Conservation (phyloP, 2,113 vertebrate species). For the Zootoca vivipara region DNA sequence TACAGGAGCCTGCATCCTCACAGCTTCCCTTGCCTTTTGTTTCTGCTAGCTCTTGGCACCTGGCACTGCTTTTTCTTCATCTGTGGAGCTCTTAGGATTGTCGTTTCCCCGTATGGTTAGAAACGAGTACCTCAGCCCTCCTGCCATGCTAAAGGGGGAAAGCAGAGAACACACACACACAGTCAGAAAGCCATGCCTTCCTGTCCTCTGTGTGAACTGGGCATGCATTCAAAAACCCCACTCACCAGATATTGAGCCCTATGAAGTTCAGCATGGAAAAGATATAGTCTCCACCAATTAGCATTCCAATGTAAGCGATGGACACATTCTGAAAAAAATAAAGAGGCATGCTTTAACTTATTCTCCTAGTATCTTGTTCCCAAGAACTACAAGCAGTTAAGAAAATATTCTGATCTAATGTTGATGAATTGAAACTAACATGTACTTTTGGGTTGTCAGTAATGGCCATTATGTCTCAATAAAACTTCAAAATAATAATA, state of each 20-base stretch:
- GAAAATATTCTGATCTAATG: neutral
- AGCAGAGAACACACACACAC: conserved; percentile 11
- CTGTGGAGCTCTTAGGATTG: conserved; percentile 39
- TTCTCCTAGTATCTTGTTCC: neutral
- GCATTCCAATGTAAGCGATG: conserved; percentile 89
- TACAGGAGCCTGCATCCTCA: conserved; percentile 4
- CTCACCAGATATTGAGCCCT: conserved; percentile 94
- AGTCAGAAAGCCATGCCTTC: conserved; percentile 10
- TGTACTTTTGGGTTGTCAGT: neutral
- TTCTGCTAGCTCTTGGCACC: conserved; percentile 60
- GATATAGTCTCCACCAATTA: conserved; percentile 90
- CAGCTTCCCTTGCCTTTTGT: neutral
- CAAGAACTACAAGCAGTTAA: neutral
- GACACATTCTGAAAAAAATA: conserved; percentile 85
- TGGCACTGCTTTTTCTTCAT: conserved; percentile 59
- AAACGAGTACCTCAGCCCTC: conserved; percentile 87
- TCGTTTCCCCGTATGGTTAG: conserved; percentile 74
- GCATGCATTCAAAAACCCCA: conserved; percentile 30
- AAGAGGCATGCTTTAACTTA: neutral
- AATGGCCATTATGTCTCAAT: neutral
- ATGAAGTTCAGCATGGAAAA: conserved; percentile 91
- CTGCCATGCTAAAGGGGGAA: conserved; percentile 81
- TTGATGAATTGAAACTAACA: neutral
- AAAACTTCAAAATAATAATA: neutral
- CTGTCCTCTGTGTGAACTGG: neutral